Base-by-base conservation (phyloP, 37 sponge, comb jelly and placozoan species). In the Chondrosia reniformis region DNA sequence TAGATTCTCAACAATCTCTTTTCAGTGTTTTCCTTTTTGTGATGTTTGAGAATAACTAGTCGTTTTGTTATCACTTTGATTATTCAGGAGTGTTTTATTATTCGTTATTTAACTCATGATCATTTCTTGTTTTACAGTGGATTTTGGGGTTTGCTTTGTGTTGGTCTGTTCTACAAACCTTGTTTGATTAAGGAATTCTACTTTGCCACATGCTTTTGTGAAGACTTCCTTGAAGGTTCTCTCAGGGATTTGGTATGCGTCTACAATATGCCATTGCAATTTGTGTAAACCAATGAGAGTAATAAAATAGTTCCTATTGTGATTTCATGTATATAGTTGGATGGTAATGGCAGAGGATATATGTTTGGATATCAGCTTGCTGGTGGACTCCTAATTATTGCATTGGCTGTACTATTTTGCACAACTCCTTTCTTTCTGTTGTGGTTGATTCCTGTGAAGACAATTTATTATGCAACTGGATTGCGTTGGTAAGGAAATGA, bases 111-210 rank as follows among this genome's bases (percentile, higher is more conserved):
- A 74, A 21, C 24, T n/a, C n/a, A n/a, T n/a, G n/a, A n/a, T n/a
- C n/a, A n/a, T n/a, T n/a, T n/a, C n/a, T n/a, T n/a, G 21, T n/a
- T 10, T n/a, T 67, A 0, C 78, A 91, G 92, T 91, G 92, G 88
- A 33, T 84, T 91, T 42, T 91, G 92, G 92, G 87, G 87, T 0
- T 73, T 91, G 19, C 74, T 91, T 27, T 86, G 87, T 82, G 87
- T 87, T 33, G 92, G 92, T 3, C 69, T 91, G 21, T 87, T 87
- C 59, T 74, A 79, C 31, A 45, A 57, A 21, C 39, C 12, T 0
- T 86, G 87, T 77, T 45, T 87, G 17, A 79, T 91, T 31, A 25
- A 39, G 24, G 87, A 91, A 61, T 42, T 84, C 5, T 91, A 91
- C 42, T 85, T 78, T 21, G 84, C 63, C 39, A 40, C 87, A 37